Base-by-base conservation (phyloP, 1,140 invertebrate genomes). In the Atta colombica region DNA sequence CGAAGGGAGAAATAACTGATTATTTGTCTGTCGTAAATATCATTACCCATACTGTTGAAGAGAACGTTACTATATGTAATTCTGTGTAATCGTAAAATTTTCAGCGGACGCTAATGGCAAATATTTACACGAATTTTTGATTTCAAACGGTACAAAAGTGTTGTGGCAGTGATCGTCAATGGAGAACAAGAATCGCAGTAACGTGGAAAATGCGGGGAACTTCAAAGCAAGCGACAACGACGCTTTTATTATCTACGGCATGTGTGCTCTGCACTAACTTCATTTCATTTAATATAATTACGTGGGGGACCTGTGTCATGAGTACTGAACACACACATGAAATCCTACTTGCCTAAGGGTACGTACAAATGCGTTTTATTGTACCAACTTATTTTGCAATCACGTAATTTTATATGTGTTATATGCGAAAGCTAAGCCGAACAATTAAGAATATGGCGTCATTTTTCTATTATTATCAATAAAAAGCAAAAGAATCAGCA, bases 271-370 rank as follows among this genome's bases (percentile, higher is more conserved):
- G 68, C 77, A 71, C 80, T 74, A 85, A 74, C 55, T 87, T 75
- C 61, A 75, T 71, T 85, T 65, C 53, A 75, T 87, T 85, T 87
- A 84, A 87, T 87, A 85, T 85, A 87, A 87, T 87, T 87, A 87
- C 68, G 39, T 5, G 14, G 55, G 39, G 45, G 35, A 28, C 45
- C n/a, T 81, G 78, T 84, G 53, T 72, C 77, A 84, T 68, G 18
- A 21, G 28, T 53, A 25, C 18, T 28, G 31, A 25, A 31, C 31
- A 82, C 55, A 45, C n/a, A 45, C n/a, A 68, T 35, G 5, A 18
- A 14, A 7, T 10, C 39, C 18, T 49, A 53, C 77, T 85, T 55
- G 58, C 28, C 45, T 53, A 66, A 85, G 61, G 49, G 39, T n/a
- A 45, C 16, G 68, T 49, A 55, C 31, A 66, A 77, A 66, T 60